Base-by-base conservation (phyloP, 2,797 vertebrate genomes). In the Pterois miles region DNA sequence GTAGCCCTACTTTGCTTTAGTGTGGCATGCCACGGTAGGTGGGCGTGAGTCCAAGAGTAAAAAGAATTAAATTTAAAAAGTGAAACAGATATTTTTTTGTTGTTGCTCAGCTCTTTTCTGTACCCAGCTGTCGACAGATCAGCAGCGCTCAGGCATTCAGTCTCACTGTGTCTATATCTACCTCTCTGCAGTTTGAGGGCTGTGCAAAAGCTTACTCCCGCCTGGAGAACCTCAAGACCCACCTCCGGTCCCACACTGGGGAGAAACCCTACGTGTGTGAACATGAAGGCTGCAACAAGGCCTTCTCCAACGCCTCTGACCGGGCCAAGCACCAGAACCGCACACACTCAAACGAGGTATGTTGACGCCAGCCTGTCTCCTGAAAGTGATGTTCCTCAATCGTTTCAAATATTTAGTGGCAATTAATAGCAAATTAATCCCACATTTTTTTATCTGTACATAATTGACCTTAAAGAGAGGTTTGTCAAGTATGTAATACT, bases 251-350 rank as follows among this genome's bases (percentile, higher is more conserved):
- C 23, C 98, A 99, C 95, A 99, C 98, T 0, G 98, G 98, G 66
- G 98, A 99, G 95, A 99, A 99, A 85, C 98, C 98, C 0, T 99
- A 99, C 0, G 97, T 99, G 82, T 99, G 98, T 56, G 98, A 99
- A 75, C 98, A 99, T 0, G 98, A 99, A 87, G 97, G 98, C 84
- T 99, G 98, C 93, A 99, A 98, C 95, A 99, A 99, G 90, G 98
- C 98, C 38, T 99, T 99, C 94, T 99, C 98, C 89, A 99, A 99
- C 0, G 98, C 98, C 83, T 99, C 98, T 0, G 98, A 99, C 93
- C 94, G 98, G 6, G 98, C 98, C 90, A 99, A 99, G 93, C 98
- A 99, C 92, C 98, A 99, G 96, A 99, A 99, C 96, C 96, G 98
- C 83, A 99, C 98, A 0, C 98, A 99, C 92, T 99, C 98, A 65